Base-by-base conservation (phyloP, 2,113 vertebrate species). In the chimpanzee (Pan troglodytes) region DNA sequence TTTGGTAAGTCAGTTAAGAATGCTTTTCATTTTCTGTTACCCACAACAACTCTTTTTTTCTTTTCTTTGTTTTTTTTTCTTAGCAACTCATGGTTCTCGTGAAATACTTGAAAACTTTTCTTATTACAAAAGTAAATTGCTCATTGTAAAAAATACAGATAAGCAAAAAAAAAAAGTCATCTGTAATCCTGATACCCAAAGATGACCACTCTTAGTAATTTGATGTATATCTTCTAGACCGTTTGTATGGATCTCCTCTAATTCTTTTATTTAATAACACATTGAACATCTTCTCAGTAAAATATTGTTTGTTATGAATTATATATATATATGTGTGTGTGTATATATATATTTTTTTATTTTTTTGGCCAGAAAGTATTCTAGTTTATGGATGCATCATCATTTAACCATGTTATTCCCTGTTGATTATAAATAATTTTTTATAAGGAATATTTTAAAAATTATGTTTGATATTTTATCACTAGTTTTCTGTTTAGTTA, bases 1-100 rank as follows among this genome's bases (percentile, higher is more conserved):
- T 99, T 99, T 98, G 99, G 99, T 99, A 98, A 99, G 99, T 99
- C 61, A 8, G 18, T 81, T 85, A 52, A 92, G 93, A 67, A 35
- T 43, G 14, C 40, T 48, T 30, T 86, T 78, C 4, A 22, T 81
- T 16, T 61, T 93, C 22, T 92, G 10, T 93, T 88, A 67, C 27
- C 11, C 20, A 76, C 61, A 88, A 38, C 43, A 93, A 50, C 45
- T 17, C 72, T 82, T 67, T 20, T 64, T 64, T 30, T 55, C 18
- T 55, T 55, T 20, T 55, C 18, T 83, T 87, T 38, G 38, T 86
- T 80, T 13, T 86, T 93, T 88, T 79, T 70, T 90, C 72, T 35
- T 48, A 79, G 78, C 67, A 89, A n/a, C 30, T 90, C 67, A 55
- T 20, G 45, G 72, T 92, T 92, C 35, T 48, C 70, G 72, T 87